Evolutionary conservation across 2,113 vertebrate species (phyloP).

Genomic region (Ancistrus triradiatus): DNA sequence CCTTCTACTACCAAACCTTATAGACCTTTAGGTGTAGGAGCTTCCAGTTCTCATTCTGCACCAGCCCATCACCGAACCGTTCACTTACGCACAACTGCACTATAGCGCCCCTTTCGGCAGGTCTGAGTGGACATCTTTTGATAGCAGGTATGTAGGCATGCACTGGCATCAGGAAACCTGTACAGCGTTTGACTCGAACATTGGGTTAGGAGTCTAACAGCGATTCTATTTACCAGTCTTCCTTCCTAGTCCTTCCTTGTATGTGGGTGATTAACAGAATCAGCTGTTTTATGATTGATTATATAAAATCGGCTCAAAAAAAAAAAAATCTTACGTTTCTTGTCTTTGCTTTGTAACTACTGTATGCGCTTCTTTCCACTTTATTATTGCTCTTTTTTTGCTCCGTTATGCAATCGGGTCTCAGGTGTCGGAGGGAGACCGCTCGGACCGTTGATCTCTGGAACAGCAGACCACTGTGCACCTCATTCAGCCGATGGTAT

Average conservation of each 20-base stretch:
- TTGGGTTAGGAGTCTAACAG: slow-evolving; percentile 7
- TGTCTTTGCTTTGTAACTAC: slow-evolving; percentile 39
- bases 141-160: slow-evolving; percentile 28
- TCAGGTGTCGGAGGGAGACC: slow-evolving; percentile 8
- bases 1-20: too few relatives aligned
- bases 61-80: slow-evolving; percentile 31
- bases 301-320: slow-evolving; percentile 7
- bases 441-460: slow-evolving; percentile 1
- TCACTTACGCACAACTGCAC: slow-evolving; percentile 42
- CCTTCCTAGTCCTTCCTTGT: neutral
- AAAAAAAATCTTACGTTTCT: slow-evolving; percentile 24
- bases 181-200: slow-evolving; percentile 35
- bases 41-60: slow-evolving; percentile 24
- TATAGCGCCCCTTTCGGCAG: slow-evolving; percentile 30
- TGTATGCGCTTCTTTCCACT: slow-evolving; percentile 41
- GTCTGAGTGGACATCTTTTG: slow-evolving; percentile 31
- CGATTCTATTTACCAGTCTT: neutral
- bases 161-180: slow-evolving; percentile 12
- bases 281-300: slow-evolving; percentile 1
- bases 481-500: slow-evolving; percentile 32
- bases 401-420: slow-evolving; percentile 41
- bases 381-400: slow-evolving; percentile 1
- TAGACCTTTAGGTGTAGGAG: slow-evolving; percentile 30
- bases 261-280: slow-evolving; percentile 28
- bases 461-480: slow-evolving; percentile 5